phyloP scores from a whole-genome alignment of 2,797 vertebrate species.

The Acanthiza pusilla region DNA sequence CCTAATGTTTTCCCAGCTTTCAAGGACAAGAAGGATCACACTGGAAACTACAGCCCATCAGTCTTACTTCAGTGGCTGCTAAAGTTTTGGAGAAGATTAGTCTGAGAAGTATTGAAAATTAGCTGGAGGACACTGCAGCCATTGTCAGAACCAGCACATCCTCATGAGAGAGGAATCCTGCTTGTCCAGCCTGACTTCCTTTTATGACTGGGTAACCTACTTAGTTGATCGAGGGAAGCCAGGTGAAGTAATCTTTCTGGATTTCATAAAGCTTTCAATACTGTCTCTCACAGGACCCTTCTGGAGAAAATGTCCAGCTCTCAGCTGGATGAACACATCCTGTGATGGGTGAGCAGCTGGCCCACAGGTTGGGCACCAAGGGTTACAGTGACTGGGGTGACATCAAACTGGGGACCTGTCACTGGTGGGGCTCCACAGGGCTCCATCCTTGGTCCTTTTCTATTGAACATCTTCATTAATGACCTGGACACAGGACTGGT shows the following conservation, averaged over 20 bases:
- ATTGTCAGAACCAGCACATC: background rate
- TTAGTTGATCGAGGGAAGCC: background rate
- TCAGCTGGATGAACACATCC: no score
- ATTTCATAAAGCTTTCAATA: background rate
- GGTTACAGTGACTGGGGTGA: no score
- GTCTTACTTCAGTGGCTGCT: background rate
- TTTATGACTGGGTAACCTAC: rapidly evolving
- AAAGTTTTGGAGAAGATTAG: background rate
- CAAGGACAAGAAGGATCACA: background rate
- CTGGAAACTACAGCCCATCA: background rate
- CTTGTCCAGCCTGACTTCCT: background rate
- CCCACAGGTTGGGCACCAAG: no score
- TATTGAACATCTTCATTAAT: no score
- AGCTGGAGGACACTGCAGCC: background rate
- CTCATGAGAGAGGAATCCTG: background rate
- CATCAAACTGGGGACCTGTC: background rate
- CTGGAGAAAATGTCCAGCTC: background rate
- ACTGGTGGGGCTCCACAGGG: no score
- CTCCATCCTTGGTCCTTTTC: no score
- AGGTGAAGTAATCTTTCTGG: background rate
- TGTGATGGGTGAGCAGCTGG: no score
- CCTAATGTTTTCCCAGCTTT: background rate
- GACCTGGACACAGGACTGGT: no score
- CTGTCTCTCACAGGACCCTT: background rate
- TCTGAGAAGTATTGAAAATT: background rate